Conservation (phyloP, 2,113 vertebrate genomes). For the Pollimyrus isidori region DNA sequence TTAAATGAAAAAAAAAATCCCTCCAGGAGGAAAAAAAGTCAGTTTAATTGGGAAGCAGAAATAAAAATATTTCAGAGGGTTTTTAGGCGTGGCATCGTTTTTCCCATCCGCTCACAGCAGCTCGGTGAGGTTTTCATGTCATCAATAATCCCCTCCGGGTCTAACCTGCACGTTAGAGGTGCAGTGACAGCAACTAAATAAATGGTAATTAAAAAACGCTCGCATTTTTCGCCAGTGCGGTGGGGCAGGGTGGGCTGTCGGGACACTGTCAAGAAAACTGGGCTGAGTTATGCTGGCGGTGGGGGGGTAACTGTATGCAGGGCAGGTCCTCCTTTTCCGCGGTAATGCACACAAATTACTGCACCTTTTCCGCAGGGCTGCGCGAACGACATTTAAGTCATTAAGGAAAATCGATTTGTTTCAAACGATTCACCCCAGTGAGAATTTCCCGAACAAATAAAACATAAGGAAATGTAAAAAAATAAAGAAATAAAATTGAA, state of each 20-base stretch:
- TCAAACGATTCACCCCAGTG: not conserved
- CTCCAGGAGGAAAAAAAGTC: not conserved
- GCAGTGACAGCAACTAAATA: slow-evolving; percentile 23
- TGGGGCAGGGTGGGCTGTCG: slow-evolving; percentile 23
- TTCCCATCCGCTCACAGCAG: slow-evolving; percentile 38
- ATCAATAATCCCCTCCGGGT: slow-evolving; percentile 50
- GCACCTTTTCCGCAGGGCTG: not conserved
- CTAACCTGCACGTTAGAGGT: slow-evolving; percentile 40
- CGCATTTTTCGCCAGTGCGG: slow-evolving; percentile 9
- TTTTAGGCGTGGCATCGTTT: slow-evolving; percentile 56
- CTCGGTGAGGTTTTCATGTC: slow-evolving; percentile 47
- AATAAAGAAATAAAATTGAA: not conserved
- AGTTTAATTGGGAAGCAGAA: not conserved
- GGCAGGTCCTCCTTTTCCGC: not conserved
- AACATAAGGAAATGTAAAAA: not conserved
- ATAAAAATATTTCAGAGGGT: slow-evolving; percentile 33
- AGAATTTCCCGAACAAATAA: not conserved
- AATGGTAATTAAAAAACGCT: not conserved
- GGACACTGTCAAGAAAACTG: not conserved
- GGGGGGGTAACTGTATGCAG: slow-evolving; percentile 11
- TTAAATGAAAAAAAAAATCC: not conserved
- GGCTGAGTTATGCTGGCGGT: not conserved
- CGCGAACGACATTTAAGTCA: not conserved
- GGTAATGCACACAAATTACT: not conserved
- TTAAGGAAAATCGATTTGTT: not conserved